Base-by-base conservation (phyloP, 2,113 vertebrate species). In the Corydoras sp. region DNA sequence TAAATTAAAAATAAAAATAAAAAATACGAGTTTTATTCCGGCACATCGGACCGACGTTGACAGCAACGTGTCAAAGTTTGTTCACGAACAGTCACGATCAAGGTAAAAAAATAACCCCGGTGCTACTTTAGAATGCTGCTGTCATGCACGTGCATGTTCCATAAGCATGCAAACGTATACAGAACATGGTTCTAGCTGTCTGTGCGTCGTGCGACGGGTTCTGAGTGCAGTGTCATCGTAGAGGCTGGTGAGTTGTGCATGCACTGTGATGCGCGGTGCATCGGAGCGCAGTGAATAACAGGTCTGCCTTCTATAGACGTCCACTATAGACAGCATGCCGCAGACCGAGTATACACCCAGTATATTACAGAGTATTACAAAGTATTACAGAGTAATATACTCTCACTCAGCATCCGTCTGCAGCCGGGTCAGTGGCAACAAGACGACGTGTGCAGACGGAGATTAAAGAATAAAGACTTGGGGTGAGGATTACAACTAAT, bases 271-370 rank as follows among this genome's bases (percentile, higher is more conserved):
- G 66, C 85, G 72, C 87, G 87, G 81, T 73, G 80, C 56, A 71
- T 67, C 71, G 74, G 11, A 58, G 76, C 75, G 54, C 55, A 71
- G 43, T 77, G 79, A 15, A 63, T 29, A 49, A 58, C 48, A 18
- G 14, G 64, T 49, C 43, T 35, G 65, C 80, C 82, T 83, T 86
- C 85, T 85, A 83, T 86, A 85, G 79, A 24, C 18, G 18, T 77
- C 79, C 70, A 64, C 79, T 79, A 71, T 77, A 86, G 80, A 86
- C 70, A 79, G 67, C 31, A 56, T 68, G 59, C 24, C 48, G 69
- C 49, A 69, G 69, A 73, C 65, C 72, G 75, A 73, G 64, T 63
- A 74, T 15, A 80, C 78, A 71, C 80, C 83, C 71, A 71, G 72
- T 72, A 83, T 73, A 60, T 81, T 75, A 62, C 51, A 69, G 7